These are phyloP conservation scores for Dryas iulia DNA, from an alignment of 1,140 invertebrate genomes.

Conservation along the genomic window DNA sequence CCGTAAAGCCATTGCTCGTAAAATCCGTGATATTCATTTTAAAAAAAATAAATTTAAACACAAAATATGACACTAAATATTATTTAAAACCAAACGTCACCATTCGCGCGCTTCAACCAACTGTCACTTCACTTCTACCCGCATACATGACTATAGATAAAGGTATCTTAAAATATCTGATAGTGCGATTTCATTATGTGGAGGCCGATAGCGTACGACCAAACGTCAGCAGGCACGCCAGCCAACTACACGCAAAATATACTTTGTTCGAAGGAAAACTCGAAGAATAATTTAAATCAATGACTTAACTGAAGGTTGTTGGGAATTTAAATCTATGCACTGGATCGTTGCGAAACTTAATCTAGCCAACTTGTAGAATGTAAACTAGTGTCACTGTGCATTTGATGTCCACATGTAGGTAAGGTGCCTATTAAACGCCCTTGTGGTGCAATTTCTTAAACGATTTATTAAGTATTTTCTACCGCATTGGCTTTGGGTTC, in stretches of 20 bases:
- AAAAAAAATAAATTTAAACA: too few species aligned
- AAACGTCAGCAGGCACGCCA: slow-evolving; percentile 32
- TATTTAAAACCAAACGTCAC: slow-evolving; percentile 25
- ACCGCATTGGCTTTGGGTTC: neutral
- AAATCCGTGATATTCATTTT: slow-evolving; percentile 57
- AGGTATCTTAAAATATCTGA: slow-evolving; percentile 52
- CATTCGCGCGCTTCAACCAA: neutral
- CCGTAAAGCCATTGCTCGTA: slow-evolving; percentile 21
- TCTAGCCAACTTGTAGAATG: slow-evolving; percentile 7
- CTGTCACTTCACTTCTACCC: slow-evolving; percentile 13
- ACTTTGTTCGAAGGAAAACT: slow-evolving; percentile 33
- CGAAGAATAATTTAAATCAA: slow-evolving; percentile 12
- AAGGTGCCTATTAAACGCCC: neutral
- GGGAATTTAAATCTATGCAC: slow-evolving; percentile 2
- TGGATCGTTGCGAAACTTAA: slow-evolving; percentile 11
- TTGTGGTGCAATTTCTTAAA: neutral
- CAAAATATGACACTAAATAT: slow-evolving; percentile 13
- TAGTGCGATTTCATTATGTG: slow-evolving; percentile 47
- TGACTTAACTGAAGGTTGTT: slow-evolving; percentile 14
- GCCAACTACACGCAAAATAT: slow-evolving; percentile 27
- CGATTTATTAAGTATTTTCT: too few species aligned
- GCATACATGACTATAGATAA: slow-evolving; percentile 17
- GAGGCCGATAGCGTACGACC: slow-evolving; percentile 25
- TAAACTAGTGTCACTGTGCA: slow-evolving; percentile 1
- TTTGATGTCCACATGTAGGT: neutral